phyloP scores from a whole-genome alignment of 2,113 vertebrate species.

The Atractosteus spatula region DNA sequence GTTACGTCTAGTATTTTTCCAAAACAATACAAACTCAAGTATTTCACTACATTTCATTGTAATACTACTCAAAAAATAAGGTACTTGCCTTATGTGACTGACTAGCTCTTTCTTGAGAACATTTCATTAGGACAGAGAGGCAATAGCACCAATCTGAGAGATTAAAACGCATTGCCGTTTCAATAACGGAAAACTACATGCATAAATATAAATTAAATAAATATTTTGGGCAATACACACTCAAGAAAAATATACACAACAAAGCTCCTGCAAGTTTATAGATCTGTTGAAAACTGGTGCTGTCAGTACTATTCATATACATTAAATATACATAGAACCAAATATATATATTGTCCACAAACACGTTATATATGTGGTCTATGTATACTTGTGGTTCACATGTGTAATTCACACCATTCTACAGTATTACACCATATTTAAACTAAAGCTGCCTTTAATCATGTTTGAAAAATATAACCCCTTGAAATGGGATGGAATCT shows the following conservation, averaged over 20 bases:
- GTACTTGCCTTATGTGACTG: too few relatives aligned
- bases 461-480: neutral
- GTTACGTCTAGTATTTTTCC: too few relatives aligned
- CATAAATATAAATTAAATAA: slow-evolving; percentile 59
- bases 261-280: slow-evolving; percentile 13
- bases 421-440: too few relatives aligned
- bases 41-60: too few relatives aligned
- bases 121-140: neutral
- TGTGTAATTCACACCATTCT: too few relatives aligned
- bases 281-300: slow-evolving; percentile 24
- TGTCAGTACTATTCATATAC: slow-evolving; percentile 25
- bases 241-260: slow-evolving; percentile 28
- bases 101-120: too few relatives aligned
- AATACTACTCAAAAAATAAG: too few relatives aligned
- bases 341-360: slow-evolving; percentile 11
- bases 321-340: slow-evolving; percentile 20
- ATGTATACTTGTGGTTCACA: too few relatives aligned
- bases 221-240: slow-evolving; percentile 45
- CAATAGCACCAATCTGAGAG: slow-evolving; percentile 42
- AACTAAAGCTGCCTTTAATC: too few relatives aligned
- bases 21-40: too few relatives aligned
- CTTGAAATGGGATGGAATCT: slow-evolving; percentile 24
- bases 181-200: slow-evolving; percentile 50
- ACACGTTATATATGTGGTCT: too few relatives aligned
- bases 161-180: slow-evolving; percentile 21